phyloP scores from a whole-genome alignment of 2,888 invertebrate species.

The Galerucella calmariensis region DNA sequence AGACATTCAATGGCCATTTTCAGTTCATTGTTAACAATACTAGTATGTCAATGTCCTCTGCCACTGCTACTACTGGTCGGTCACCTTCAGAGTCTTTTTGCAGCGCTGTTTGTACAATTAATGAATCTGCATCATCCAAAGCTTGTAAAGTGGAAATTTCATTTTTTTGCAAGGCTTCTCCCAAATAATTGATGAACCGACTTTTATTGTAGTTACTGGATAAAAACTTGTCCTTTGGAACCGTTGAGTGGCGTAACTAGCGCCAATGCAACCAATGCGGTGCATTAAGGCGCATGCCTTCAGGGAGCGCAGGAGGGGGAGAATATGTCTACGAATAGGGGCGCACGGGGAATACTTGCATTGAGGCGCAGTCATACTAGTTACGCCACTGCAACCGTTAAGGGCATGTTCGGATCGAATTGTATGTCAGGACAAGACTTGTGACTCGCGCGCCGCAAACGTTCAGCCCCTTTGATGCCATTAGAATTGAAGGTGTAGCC shows the following conservation, averaged over 20 bases:
- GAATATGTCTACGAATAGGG: no score
- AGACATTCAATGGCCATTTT: not conserved
- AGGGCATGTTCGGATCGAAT: not conserved
- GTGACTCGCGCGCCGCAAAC: conserved; percentile 9
- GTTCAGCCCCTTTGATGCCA: conserved; percentile 10
- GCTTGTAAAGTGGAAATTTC: conserved; percentile 7
- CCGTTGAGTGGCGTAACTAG: not conserved
- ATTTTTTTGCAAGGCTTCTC: conserved; percentile 9
- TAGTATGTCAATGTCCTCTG: conserved; percentile 24
- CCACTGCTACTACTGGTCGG: conserved; percentile 29
- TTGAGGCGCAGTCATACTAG: no score
- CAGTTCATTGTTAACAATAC: conserved; percentile 11
- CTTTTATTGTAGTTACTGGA: conserved; percentile 17
- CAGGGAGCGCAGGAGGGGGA: no score
- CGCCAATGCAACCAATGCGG: no score
- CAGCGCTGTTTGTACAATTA: conserved; percentile 22
- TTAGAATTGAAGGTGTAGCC: not conserved
- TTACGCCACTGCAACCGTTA: not conserved
- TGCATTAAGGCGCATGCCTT: no score
- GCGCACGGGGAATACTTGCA: no score
- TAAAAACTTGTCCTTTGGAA: conserved; percentile 21
- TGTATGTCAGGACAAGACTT: conserved; percentile 14
- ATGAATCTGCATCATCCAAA: conserved; percentile 25
- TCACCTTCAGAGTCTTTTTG: conserved; percentile 12
- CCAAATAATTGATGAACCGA: conserved; percentile 12